Evolutionary conservation across 2,113 vertebrate genomes (phyloP).

Genomic region (Camelus dromedarius): DNA sequence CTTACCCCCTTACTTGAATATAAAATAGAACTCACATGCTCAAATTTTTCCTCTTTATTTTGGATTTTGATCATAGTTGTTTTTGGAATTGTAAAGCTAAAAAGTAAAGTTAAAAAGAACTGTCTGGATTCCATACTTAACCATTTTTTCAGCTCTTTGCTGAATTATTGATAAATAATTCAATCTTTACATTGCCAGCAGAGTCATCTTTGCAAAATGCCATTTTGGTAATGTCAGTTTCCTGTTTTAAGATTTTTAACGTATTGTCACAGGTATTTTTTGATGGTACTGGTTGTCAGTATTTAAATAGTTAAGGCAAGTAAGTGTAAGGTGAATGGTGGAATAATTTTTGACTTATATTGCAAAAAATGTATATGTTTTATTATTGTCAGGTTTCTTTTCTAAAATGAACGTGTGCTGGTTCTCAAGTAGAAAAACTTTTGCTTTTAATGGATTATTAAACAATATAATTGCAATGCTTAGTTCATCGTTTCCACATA

Average conservation of each 20-base stretch:
- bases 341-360: neutral
- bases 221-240: neutral
- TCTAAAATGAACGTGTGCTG: neutral
- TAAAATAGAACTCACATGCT: neutral
- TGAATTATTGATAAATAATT: conserved; percentile 48
- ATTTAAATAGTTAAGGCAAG: conserved; percentile 13
- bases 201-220: conserved; percentile 13
- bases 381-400: neutral
- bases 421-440: neutral
- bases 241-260: conserved; percentile 13
- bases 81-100: conserved; percentile 54
- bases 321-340: neutral
- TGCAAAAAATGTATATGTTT: neutral
- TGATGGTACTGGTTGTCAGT: neutral
- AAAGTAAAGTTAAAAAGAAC: conserved; percentile 25
- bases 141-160: conserved; percentile 3
- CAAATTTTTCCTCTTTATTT: conserved; percentile 45
- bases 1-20: neutral
- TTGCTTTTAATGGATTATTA: conserved; percentile 39
- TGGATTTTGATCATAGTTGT: neutral
- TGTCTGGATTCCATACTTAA: neutral
- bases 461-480: neutral
- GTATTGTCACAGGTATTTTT: conserved; percentile 27
- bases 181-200: neutral
- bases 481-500: conserved; percentile 12